A percentile compares a stretch with the other conserved stretches of the same genome.
Conservation (phyloP, 1,140 invertebrate species). For the Musca domestica region DNA sequence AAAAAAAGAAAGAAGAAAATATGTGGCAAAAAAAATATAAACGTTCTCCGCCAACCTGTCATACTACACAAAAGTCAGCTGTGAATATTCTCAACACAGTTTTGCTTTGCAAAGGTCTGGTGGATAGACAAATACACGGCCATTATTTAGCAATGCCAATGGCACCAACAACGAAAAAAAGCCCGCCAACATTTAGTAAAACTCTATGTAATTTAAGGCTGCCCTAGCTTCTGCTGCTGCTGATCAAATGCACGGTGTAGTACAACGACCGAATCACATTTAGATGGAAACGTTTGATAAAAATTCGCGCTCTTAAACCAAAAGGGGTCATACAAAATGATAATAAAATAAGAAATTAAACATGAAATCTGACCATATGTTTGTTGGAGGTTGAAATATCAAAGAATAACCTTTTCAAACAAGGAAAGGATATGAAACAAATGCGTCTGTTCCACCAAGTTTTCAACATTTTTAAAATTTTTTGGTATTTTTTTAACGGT, state of each 20-base stretch:
- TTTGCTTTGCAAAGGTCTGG: neutral
- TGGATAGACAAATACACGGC: neutral
- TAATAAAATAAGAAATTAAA: too few species aligned
- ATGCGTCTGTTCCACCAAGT: too few species aligned
- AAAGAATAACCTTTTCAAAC: too few species aligned
- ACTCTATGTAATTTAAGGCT: neutral
- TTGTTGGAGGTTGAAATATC: too few species aligned
- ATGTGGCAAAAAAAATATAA: neutral
- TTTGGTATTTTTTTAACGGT: too few species aligned
- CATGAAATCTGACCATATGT: too few species aligned
- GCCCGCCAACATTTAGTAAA: neutral
- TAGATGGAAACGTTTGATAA: constrained; percentile 2
- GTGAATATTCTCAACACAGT: constrained; percentile 13
- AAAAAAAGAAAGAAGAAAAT: neutral
- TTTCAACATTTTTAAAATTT: too few species aligned
- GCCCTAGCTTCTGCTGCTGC: too few species aligned
- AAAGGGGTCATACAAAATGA: too few species aligned
- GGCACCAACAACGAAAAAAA: neutral
- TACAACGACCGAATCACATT: constrained; percentile 2
- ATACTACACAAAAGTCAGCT: constrained; percentile 7
- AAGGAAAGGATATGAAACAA: too few species aligned
- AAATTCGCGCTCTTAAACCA: neutral
- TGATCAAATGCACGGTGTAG: neutral
- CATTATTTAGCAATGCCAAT: neutral
- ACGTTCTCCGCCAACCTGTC: neutral